Base-by-base conservation (phyloP, 2,888 invertebrate species). In the Petrophora chlorosata region DNA sequence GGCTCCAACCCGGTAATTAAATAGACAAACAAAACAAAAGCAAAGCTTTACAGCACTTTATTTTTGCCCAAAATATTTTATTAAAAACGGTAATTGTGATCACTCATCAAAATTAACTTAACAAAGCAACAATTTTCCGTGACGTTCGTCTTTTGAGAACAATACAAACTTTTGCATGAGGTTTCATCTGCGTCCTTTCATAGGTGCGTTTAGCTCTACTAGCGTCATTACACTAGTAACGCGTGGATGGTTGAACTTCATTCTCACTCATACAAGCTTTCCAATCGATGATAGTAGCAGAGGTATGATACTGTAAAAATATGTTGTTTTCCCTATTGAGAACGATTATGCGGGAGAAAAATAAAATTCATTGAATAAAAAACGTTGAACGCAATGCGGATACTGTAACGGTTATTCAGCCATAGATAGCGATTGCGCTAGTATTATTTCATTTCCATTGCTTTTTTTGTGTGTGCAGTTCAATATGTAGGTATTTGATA, bases 311-410 rank as follows among this genome's bases (percentile, higher is more conserved):
- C n/a, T n/a, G n/a, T n/a, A n/a, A n/a, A 33, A 10, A n/a, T 9
- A 15, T 16, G 16, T 17, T 22, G 3, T 19, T 5, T 23, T 23
- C 13, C 4, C 8, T 29, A 13, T 10, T 4, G 5, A 9, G 7
- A 28, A 29, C 13, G 19, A 32, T 30, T 32, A 42, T 12, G 12
- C 15, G 12, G n/a, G 12, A 17, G 22, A 17, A 17, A 46, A 32
- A 38, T 33, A 51, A 46, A 41, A 34, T 38, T 41, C 41, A 33
- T 47, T 50, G 47, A 49, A 50, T 52, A 54, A 54, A 56, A 52
- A 52, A 45, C 43, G 29, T 13, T 23, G 23, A 55, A 49, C 59
- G 59, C 57, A 60, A 55, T 60, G 56, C 59, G 57, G 56, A 53
- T 48, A 28, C 40, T 40, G 54, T 46, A 51, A 44, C 48, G 40